Base-by-base conservation (phyloP, 1,140 invertebrate species). In the Chymomyza costata region DNA sequence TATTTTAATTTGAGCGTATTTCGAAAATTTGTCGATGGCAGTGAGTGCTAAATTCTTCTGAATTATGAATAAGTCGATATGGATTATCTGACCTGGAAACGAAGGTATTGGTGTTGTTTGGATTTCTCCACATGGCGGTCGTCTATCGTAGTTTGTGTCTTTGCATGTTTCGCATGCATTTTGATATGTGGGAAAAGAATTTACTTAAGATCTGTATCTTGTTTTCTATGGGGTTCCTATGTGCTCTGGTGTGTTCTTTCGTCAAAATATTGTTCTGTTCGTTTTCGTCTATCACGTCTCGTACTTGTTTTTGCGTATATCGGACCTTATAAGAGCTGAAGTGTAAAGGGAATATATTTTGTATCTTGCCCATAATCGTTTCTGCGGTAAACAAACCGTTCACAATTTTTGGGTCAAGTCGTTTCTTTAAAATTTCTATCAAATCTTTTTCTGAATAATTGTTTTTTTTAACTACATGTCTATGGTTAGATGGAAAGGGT, bases 21-120 rank as follows among this genome's bases (percentile, higher is more conserved):
- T 62, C 6, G 52, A 56, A 18, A 62, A 62, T 39, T 61, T 62
- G 19, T 56, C 52, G 15, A 62, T 47, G 6, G 46, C 47, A 2
- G 46, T 56, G n/a, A 62, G 35, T 6, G 56, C 16, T 43, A 35
- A 2, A 3, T 46, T 1, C 19, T 31, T 39, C 32, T 56, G 6
- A 3, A 40, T 44, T n/a, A 7, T 3, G 13, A 47, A 54, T 0
- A 47, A 11, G 17, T 59, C 49, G 10, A 53, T 39, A 14, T 44
- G 53, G 11, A 41, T n/a, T 8, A 31, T 54, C 13, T 46, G 18
- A 17, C 38, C 10, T 3, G 25, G 11, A n/a, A 34, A 56, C 6
- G 8, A 10, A 2, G 45, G 45, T 2, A 56, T 56, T 3, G 31
- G 45, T 2, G 45, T 47, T 8, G 32, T 6, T 49, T n/a, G n/a